Percentiles rank a stretch among this genome's conserved stretches.
Evolutionary conservation across 2,113 vertebrate species (phyloP).

Genomic region (Uria aalge): DNA sequence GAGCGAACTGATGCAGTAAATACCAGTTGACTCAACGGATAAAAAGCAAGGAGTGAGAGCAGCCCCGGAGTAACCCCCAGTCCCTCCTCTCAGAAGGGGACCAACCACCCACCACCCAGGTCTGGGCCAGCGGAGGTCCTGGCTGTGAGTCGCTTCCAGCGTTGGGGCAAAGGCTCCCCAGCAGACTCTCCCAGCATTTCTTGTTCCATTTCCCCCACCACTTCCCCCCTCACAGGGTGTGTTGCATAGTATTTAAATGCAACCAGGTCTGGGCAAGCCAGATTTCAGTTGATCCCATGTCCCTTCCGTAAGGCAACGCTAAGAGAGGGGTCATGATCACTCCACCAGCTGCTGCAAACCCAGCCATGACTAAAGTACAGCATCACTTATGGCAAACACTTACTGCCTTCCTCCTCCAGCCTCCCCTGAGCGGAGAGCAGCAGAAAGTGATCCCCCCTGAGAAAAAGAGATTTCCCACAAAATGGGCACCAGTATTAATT

Average conservation of each 20-base stretch:
- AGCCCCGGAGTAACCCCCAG: neutral
- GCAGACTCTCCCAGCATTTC: neutral
- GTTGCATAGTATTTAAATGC: neutral
- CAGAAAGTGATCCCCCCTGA: neutral
- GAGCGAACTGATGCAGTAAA: neutral
- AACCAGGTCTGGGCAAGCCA: neutral
- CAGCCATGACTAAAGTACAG: neutral
- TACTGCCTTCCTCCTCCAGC: neutral
- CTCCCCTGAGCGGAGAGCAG: neutral
- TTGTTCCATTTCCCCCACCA: rapidly evolving
- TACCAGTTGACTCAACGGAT: rapidly evolving
- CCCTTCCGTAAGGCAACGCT: neutral
- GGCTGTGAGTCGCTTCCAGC: rapidly evolving
- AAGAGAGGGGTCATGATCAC: neutral
- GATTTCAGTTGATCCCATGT: neutral
- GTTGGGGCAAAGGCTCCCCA: neutral
- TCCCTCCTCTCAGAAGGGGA: rapidly evolving
- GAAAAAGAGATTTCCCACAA: neutral
- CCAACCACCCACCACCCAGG: neutral
- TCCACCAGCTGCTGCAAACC: neutral
- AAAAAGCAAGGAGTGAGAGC: neutral
- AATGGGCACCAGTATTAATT: neutral
- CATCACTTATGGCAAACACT: neutral
- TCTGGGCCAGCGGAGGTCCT: neutral
- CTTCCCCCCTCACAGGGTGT: neutral